A percentile compares a stretch with the other conserved stretches of the same genome.
phyloP scores from a whole-genome alignment of 1,140 invertebrate genomes.

The Drosophila eugracilis region DNA sequence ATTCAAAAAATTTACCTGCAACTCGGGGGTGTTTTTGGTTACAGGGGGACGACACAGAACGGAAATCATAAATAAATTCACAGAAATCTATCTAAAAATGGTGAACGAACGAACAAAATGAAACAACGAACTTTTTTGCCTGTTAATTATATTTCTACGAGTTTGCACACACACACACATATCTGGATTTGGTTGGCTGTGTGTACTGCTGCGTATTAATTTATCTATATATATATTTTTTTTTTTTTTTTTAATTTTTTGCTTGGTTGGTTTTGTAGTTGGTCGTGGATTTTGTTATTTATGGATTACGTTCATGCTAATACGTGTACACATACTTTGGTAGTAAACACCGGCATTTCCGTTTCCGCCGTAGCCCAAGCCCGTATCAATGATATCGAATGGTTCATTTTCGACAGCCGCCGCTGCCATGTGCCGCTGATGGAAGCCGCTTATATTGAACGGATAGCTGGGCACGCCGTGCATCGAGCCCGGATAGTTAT shows the following conservation, averaged over 20 bases:
- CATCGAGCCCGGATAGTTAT: slow-evolving; percentile 77
- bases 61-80: slow-evolving; percentile 53
- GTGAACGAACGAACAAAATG: slow-evolving; percentile 49
- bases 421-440: slow-evolving; percentile 79
- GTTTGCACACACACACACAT: slow-evolving; percentile 35
- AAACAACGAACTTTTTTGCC: slow-evolving; percentile 44
- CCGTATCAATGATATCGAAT: slow-evolving; percentile 82
- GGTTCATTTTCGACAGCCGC: slow-evolving; percentile 74
- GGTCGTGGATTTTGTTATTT: slow-evolving; percentile 51
- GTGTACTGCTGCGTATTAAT: slow-evolving; percentile 26
- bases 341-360: slow-evolving; percentile 81
- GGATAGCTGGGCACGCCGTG: slow-evolving; percentile 82
- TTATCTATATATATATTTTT: slow-evolving; percentile 2
- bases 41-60: slow-evolving; percentile 76
- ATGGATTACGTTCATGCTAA: slow-evolving; percentile 79
- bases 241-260: slow-evolving; percentile 7
- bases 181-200: slow-evolving; percentile 15
- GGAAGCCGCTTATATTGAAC: slow-evolving; percentile 84
- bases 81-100: slow-evolving; percentile 52
- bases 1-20: slow-evolving; percentile 55
- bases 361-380: slow-evolving; percentile 71
- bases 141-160: slow-evolving; percentile 43
- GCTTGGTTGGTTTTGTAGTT: slow-evolving; percentile 23
- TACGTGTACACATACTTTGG: slow-evolving; percentile 83
- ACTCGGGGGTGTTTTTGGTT: slow-evolving; percentile 55